Evolutionary conservation across 2,797 vertebrate genomes (phyloP).

Genomic region (Sebastes oblongus): DNA sequence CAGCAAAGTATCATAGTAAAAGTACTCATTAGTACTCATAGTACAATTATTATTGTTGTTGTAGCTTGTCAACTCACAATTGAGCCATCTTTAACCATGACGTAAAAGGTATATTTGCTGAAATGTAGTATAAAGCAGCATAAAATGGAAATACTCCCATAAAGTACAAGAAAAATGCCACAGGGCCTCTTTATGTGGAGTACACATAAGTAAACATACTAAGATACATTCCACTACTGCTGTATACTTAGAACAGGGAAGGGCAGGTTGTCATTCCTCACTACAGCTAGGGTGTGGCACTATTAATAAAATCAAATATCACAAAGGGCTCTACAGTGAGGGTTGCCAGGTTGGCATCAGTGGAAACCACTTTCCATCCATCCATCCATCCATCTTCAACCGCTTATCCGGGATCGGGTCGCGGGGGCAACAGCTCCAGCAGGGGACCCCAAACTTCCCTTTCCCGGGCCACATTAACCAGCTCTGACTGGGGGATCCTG

Average conservation of each 20-base stretch:
- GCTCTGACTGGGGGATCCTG: no score
- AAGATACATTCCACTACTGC: not conserved
- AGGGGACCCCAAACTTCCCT: no score
- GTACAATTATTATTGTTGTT: no score
- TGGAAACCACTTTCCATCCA: no score
- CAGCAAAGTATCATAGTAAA: not conserved
- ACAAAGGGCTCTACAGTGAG: no score
- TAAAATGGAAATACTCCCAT: no score
- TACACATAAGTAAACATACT: not conserved
- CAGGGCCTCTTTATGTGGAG: not conserved
- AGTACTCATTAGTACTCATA: not conserved
- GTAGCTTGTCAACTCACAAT: rapidly evolving
- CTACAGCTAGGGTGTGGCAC: not conserved
- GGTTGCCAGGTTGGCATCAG: no score
- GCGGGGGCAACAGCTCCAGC: no score
- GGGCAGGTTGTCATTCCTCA: not conserved
- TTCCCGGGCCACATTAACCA: no score
- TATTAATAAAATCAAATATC: not conserved
- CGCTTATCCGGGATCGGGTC: no score
- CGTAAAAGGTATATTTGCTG: not conserved
- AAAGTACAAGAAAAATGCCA: not conserved
- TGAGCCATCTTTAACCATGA: not conserved
- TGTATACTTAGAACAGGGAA: not conserved
- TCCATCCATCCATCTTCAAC: no score
- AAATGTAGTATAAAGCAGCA: not conserved